Percentiles rank a stretch among this genome's conserved stretches.
Conservation (phyloP, 2,113 vertebrate genomes). For the Leptodactylus fuscus region DNA sequence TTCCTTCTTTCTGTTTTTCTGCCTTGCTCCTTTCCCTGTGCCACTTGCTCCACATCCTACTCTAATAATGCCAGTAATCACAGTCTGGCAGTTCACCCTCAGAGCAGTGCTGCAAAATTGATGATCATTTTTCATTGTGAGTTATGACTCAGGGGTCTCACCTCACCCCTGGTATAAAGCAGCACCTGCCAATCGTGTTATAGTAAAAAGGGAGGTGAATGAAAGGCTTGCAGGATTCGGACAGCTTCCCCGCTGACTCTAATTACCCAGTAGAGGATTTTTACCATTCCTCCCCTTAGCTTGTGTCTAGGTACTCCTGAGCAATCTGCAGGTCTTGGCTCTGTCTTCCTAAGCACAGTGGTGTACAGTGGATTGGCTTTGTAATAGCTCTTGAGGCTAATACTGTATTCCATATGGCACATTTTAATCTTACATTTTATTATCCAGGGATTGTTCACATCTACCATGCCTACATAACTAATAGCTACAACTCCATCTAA, state of each 20-base stretch:
- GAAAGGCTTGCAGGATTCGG: conserved; percentile 71
- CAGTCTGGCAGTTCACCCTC: conserved; percentile 65
- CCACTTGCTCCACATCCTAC: conserved; percentile 59
- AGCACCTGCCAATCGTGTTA: conserved; percentile 75
- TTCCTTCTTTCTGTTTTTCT: conserved; percentile 8
- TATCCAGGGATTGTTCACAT: too few relatives aligned
- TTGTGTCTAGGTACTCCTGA: conserved; percentile 63
- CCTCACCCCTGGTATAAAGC: conserved; percentile 74
- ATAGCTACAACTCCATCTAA: too few relatives aligned
- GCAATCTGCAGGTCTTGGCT: conserved; percentile 72
- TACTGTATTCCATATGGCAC: conserved; percentile 69
- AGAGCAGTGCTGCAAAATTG: conserved; percentile 67
- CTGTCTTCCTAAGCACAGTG: conserved; percentile 72
- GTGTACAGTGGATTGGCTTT: conserved; percentile 73
- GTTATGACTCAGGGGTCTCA: conserved; percentile 71
- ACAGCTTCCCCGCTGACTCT: conserved; percentile 78
- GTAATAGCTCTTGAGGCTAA: conserved; percentile 84
- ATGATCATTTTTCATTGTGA: conserved; percentile 75
- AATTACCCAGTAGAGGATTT: conserved; percentile 79
- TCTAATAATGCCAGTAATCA: conserved; percentile 67
- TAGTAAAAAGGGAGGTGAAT: conserved; percentile 72
- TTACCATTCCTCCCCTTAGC: conserved; percentile 72
- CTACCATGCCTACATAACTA: too few relatives aligned
- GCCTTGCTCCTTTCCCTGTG: not conserved
- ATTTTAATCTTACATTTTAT: conserved; percentile 69